Percentiles rank a stretch among this genome's conserved stretches.
These are phyloP conservation scores for Uloborus diversus DNA, from an alignment of 1,140 invertebrate genomes.

Conservation along the genomic window DNA sequence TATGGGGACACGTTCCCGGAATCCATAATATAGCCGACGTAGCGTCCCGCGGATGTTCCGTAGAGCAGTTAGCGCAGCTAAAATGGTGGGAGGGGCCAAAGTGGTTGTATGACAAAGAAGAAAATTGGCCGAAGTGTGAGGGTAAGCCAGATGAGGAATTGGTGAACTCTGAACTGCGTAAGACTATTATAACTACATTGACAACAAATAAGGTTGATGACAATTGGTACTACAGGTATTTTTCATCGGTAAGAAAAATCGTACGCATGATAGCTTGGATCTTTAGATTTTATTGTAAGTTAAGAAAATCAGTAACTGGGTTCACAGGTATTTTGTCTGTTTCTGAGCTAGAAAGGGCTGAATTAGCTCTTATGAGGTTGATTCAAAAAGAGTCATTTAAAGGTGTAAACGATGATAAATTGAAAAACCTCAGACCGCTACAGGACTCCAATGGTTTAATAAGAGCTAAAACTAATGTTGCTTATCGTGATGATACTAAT, in stretches of 20 bases:
- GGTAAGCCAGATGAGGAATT: conserved; percentile 6
- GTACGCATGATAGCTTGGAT: conserved; percentile 16
- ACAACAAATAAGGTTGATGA: conserved; percentile 3
- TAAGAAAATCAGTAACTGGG: background rate
- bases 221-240: conserved; percentile 16
- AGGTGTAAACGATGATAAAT: background rate
- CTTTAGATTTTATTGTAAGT: background rate
- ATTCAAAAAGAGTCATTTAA: conserved; percentile 25
- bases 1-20: conserved; percentile 4
- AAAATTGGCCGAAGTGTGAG: conserved; percentile 31
- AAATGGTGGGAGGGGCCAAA: conserved; percentile 37
- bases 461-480: conserved; percentile 9
- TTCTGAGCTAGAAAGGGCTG: background rate
- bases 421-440: background rate
- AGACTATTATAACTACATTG: background rate
- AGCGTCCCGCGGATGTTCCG: background rate
- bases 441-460: background rate
- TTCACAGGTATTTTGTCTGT: background rate
- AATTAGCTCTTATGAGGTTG: background rate
- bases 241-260: conserved; percentile 22
- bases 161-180: conserved; percentile 27
- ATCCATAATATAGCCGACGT: conserved; percentile 5
- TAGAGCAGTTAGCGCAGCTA: background rate
- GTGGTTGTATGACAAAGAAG: background rate
- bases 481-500: background rate